These are phyloP conservation scores for Proctacanthus coquilletti DNA, from an alignment of 1,140 invertebrate species.

Conservation along the genomic window DNA sequence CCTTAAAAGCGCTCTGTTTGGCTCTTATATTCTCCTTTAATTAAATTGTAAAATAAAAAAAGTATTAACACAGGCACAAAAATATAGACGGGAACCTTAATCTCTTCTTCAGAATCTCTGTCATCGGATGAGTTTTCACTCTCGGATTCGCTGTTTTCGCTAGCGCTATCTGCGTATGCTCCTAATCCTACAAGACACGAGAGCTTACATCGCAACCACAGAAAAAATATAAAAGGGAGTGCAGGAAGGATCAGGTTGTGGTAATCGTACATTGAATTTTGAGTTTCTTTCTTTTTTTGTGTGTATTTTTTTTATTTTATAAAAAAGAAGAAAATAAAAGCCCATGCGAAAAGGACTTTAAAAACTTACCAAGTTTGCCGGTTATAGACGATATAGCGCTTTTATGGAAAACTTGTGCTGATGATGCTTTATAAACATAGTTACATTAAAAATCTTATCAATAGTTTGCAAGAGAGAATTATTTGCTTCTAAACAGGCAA, in stretches of 20 bases:
- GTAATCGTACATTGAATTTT: too few relatives aligned
- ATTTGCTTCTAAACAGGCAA: too few relatives aligned
- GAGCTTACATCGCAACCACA: too few relatives aligned
- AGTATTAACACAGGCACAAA: slow-evolving; percentile 9
- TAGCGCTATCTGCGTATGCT: slow-evolving; percentile 19
- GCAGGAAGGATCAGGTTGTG: too few relatives aligned
- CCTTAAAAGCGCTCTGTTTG: slow-evolving; percentile 3
- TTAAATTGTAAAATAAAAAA: slow-evolving; percentile 9
- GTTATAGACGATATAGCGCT: slow-evolving; percentile 30
- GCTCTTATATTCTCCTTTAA: slow-evolving; percentile 12
- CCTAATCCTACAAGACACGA: slow-evolving; percentile 24
- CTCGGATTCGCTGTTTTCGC: slow-evolving; percentile 8
- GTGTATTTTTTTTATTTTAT: slow-evolving; percentile 1
- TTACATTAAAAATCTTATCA: not conserved
- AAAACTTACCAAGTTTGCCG: slow-evolving; percentile 27
- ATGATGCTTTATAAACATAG: slow-evolving; percentile 24
- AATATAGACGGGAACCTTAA: slow-evolving; percentile 13
- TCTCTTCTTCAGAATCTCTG: slow-evolving; percentile 19
- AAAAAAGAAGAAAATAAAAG: not conserved
- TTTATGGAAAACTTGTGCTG: slow-evolving; percentile 30
- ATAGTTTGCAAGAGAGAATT: too few relatives aligned
- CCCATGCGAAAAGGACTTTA: slow-evolving; percentile 5
- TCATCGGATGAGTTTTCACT: not conserved
- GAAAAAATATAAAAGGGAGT: too few relatives aligned
- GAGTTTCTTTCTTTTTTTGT: not conserved